These are phyloP conservation scores for Hippopotamyrus pictus DNA, from an alignment of 2,797 vertebrate species.

Conservation along the genomic window DNA sequence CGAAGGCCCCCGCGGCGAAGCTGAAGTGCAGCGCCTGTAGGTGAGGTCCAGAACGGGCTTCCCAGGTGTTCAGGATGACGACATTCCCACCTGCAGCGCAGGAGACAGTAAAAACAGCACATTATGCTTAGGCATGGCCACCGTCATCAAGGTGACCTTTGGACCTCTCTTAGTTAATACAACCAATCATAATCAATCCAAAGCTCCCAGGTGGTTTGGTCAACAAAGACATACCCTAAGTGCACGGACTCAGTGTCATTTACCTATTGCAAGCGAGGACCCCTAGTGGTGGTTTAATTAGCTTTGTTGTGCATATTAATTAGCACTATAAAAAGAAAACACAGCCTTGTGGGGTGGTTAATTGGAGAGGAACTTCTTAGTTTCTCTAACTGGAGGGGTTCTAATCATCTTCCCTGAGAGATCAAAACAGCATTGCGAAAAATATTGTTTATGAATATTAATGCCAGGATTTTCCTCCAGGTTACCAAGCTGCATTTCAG, in stretches of 20 bases:
- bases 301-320: neutral
- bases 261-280: neutral
- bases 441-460: constrained; percentile 2
- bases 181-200: neutral
- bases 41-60: constrained; percentile 71
- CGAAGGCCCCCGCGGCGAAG: constrained; percentile 81
- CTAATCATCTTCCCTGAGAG: neutral
- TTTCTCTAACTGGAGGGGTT: neutral
- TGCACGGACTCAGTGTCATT: neutral
- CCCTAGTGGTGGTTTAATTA: neutral
- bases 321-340: neutral
- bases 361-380: neutral
- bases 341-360: neutral
- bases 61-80: constrained; percentile 78
- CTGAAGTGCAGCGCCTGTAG: constrained; percentile 93
- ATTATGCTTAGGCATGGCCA: neutral
- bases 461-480: neutral
- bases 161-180: neutral
- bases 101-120: neutral
- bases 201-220: neutral
- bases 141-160: neutral
- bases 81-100: constrained; percentile 75
- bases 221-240: neutral
- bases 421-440: neutral
- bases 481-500: neutral